Evolutionary conservation across 2,113 vertebrate genomes (phyloP).

Genomic region (Misgurnus anguillicaudatus): DNA sequence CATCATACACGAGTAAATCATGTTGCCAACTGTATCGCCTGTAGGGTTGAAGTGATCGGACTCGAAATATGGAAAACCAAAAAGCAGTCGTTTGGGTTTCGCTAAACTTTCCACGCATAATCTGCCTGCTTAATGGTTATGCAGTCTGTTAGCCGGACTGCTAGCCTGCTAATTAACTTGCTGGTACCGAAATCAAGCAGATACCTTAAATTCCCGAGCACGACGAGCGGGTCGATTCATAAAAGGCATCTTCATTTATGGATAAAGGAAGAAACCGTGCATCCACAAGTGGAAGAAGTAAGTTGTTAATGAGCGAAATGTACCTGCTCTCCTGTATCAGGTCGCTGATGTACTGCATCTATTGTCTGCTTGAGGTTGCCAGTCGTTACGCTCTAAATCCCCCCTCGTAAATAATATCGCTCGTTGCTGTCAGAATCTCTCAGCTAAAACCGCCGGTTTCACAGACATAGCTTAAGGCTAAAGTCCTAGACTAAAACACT

Average conservation of each 20-base stretch:
- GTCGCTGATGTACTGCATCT: constrained; percentile 24
- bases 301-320: constrained; percentile 13
- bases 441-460: neutral
- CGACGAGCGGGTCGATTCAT: constrained; percentile 8
- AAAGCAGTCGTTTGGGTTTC: neutral
- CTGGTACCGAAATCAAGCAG: neutral
- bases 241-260: neutral
- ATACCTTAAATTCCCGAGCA: neutral
- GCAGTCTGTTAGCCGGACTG: constrained; percentile 1
- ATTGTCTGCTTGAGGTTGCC: constrained; percentile 32
- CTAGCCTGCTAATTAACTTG: constrained; percentile 35
- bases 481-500: no score
- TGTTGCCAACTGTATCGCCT: neutral
- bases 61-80: neutral
- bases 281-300: neutral
- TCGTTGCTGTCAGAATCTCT: neutral
- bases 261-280: neutral
- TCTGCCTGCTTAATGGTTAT: neutral
- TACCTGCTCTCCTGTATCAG: constrained; percentile 31
- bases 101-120: neutral
- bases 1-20: neutral
- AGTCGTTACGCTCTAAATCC: constrained; percentile 11
- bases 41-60: neutral
- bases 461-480: no score
- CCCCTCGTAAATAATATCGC: neutral